Base-by-base conservation (phyloP, 2,113 vertebrate species). In the Mugil cephalus region DNA sequence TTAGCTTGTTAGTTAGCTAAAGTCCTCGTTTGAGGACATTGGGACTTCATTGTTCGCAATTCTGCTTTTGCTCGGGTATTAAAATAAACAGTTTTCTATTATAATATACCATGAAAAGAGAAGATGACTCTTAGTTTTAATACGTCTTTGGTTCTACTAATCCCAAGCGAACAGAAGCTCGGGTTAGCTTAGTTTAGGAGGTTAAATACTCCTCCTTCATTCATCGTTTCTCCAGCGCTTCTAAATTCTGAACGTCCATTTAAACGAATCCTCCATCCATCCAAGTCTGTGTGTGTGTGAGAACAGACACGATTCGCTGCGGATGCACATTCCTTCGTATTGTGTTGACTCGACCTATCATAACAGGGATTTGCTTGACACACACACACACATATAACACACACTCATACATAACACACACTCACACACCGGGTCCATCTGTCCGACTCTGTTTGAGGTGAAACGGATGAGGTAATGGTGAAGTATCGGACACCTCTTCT, bases 401-500 rank as follows among this genome's bases (percentile, higher is more conserved):
- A 61, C 65, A 68, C 58, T 62, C 63, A 77, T 21, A 70, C 70
- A 72, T n/a, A n/a, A n/a, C 48, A 73, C 65, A 55, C 71, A 58
- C 61, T 75, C 62, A 70, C 79, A 53, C 69, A 63, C 51, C 51
- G 21, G 71, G 73, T 87, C 81, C 88, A 90, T 86, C 87, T 90
- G 87, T 85, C 73, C 67, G 21, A 11, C 87, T 79, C 86, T 51
- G 83, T 85, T 82, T 82, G 83, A 76, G 79, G 53, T 88, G 69
- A 75, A 75, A 43, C 19, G 39, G 84, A 91, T 92, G 90, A 91
- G 84, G 87, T 91, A 84, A 93, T 88, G 89, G 18, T 61, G n/a
- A n/a, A n/a, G 63, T 15, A 77, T 79, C 73, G 60, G 52, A 45
- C 40, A 46, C 18, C 45, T 24, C 66, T 67, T 52, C 67, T 42